Evolutionary conservation across 2,113 vertebrate genomes (phyloP), one percentile per base, ranked within the genome.

Genomic region (Pedionomus torquatus): DNA sequence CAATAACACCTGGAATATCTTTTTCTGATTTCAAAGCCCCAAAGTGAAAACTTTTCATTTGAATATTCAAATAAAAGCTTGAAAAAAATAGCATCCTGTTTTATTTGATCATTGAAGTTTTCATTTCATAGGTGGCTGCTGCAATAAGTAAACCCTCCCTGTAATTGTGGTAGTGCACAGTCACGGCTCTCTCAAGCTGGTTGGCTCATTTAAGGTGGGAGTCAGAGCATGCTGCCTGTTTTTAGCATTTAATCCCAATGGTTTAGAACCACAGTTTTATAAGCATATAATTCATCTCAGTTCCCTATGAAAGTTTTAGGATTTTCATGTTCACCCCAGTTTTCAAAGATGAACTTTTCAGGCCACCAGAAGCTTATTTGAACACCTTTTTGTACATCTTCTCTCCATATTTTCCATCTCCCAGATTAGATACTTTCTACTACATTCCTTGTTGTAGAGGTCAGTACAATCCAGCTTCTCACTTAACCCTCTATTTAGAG

Each of bases 201-300:
- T 69, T 93, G 83, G 72, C 68, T 75, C 72, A 89, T 95, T 81
- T 94, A 80, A 86, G 30, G 90, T 75, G 71, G 20, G 13, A 90
- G 39, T 88, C 68, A 64, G 80, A 92, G 71, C 30, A 79, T 72
- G 51, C 69, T 95, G 94, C 76, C 90, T 93, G 52, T 90, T 97
- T 97, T 96, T 95, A 94, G 90, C 69, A 52, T 97, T 96, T 96
- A 97, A 92, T 97, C 86, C 80, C 48, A 92, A 93, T 51, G 86
- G 86, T 97, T 95, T 92, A 92, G 76, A 74, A 94, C 88, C 93
- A 68, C 95, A 94, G 35, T 68, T 26, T 96, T 93, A 83, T 94
- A 89, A 95, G 94, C 83, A 83, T 95, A 68, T 93, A 91, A 95
- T 93, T 97, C 77, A 91, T 82, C 52, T 93, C 28, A 52, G 51